phyloP scores from a whole-genome alignment of 1,140 invertebrate species.

The Doryteuthis pealeii region DNA sequence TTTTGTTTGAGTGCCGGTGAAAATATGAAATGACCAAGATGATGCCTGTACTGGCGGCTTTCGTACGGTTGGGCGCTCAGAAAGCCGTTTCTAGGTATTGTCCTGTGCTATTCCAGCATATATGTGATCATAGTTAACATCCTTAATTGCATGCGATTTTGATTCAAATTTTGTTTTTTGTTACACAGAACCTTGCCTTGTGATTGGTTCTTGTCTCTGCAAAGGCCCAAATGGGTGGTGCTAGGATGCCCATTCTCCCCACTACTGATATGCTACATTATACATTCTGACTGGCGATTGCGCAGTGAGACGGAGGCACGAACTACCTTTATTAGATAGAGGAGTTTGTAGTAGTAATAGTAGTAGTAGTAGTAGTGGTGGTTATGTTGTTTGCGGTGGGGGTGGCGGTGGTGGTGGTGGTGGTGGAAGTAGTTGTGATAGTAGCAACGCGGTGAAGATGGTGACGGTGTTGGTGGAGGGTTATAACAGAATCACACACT shows the following conservation, averaged over 20 bases:
- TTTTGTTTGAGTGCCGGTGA: constrained; percentile 7
- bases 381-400: neutral
- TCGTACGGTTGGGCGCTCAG: constrained; percentile 14
- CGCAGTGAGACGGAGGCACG: no score
- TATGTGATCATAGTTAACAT: constrained; percentile 14
- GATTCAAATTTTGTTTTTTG: constrained; percentile 12
- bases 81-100: constrained; percentile 14
- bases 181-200: constrained; percentile 2
- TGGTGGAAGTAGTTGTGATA: neutral
- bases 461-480: neutral
- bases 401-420: neutral
- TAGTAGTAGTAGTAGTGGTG: neutral
- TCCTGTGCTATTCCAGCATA: constrained; percentile 16
- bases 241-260: neutral
- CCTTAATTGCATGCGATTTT: constrained; percentile 16
- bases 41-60: neutral
- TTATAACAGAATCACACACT: neutral
- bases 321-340: no score
- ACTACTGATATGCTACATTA: neutral
- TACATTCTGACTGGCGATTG: neutral
- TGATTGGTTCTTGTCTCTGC: constrained; percentile 3
- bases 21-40: constrained; percentile 7
- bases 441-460: neutral
- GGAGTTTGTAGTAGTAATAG: no score
- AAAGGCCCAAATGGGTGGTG: constrained; percentile 8